Percentiles rank a stretch among this genome's conserved stretches.
These are phyloP conservation scores for Penaeus monodon DNA, from an alignment of 2,888 invertebrate genomes.

Conservation along the genomic window DNA sequence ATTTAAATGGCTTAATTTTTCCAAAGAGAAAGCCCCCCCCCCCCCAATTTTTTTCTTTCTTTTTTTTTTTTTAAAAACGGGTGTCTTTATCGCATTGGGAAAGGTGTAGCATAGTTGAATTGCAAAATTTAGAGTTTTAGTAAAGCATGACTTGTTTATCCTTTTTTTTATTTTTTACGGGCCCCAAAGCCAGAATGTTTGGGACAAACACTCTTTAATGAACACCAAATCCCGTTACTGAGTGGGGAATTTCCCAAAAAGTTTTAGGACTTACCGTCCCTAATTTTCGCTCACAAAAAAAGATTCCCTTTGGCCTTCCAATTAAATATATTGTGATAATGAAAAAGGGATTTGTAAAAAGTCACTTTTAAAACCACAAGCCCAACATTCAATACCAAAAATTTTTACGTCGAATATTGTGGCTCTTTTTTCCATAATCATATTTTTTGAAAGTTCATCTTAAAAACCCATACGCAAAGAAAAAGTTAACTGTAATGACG, in stretches of 20 bases:
- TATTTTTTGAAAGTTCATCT: conserved; percentile 42
- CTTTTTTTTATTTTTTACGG: conserved; percentile 16
- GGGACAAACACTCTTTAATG: conserved; percentile 47
- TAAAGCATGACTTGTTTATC: not conserved
- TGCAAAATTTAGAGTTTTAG: not conserved
- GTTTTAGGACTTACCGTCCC: conserved; percentile 53
- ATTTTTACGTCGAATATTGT: conserved; percentile 49
- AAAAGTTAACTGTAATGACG: conserved; percentile 42
- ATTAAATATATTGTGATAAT: conserved; percentile 51
- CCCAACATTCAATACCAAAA: conserved; percentile 35
- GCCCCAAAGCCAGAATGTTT: conserved; percentile 45
- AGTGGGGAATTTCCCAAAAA: conserved; percentile 47
- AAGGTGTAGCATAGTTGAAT: too few species aligned
- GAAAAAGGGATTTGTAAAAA: conserved; percentile 54
- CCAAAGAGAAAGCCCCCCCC: too few species aligned
- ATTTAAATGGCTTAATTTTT: too few species aligned
- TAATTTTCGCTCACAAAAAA: conserved; percentile 46
- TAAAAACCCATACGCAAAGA: conserved; percentile 51
- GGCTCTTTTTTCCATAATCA: conserved; percentile 42
- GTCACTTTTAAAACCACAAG: conserved; percentile 47
- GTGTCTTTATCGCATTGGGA: too few species aligned
- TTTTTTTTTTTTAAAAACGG: too few species aligned
- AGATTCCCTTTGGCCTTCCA: conserved; percentile 51
- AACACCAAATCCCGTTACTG: conserved; percentile 52
- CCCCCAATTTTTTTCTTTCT: too few species aligned